Percentiles rank a stretch among this genome's conserved stretches.
Evolutionary conservation across 2,888 invertebrate genomes (phyloP).

Genomic region (Rugalucina vietnamica): DNA sequence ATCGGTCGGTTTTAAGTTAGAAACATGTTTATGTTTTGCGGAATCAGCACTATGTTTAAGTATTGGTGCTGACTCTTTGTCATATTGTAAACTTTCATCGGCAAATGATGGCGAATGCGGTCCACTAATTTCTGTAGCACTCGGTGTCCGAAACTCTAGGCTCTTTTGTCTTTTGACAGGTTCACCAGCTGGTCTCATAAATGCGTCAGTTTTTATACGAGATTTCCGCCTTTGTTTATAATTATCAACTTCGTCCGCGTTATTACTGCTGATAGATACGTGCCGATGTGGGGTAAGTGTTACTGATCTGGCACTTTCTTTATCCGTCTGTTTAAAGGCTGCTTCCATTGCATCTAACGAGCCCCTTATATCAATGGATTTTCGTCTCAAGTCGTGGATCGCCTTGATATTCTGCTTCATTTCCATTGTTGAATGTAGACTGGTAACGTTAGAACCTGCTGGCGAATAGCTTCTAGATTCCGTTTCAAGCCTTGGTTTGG

Average conservation of each 20-base stretch:
- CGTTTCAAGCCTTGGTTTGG: neutral
- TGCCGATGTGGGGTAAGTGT: no score
- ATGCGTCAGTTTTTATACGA: constrained; percentile 4
- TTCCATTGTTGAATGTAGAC: neutral
- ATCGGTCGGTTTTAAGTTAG: neutral
- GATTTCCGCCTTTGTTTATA: neutral
- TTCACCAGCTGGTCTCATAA: neutral
- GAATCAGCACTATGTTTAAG: neutral
- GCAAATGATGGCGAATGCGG: neutral
- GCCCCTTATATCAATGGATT: neutral
- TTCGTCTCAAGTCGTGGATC: neutral
- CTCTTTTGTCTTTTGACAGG: neutral
- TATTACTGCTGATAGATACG: neutral
- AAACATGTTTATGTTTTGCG: neutral
- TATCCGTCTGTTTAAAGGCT: neutral
- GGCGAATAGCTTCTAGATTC: neutral
- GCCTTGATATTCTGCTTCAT: neutral
- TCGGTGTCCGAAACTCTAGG: neutral
- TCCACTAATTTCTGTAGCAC: neutral
- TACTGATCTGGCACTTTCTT: no score
- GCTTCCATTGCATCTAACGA: neutral
- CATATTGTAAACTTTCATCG: neutral
- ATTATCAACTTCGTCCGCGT: neutral
- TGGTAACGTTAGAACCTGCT: neutral
- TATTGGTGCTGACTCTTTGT: neutral